These are phyloP conservation scores for Heliconius cydno DNA, from an alignment of 2,888 invertebrate species.

Conservation along the genomic window DNA sequence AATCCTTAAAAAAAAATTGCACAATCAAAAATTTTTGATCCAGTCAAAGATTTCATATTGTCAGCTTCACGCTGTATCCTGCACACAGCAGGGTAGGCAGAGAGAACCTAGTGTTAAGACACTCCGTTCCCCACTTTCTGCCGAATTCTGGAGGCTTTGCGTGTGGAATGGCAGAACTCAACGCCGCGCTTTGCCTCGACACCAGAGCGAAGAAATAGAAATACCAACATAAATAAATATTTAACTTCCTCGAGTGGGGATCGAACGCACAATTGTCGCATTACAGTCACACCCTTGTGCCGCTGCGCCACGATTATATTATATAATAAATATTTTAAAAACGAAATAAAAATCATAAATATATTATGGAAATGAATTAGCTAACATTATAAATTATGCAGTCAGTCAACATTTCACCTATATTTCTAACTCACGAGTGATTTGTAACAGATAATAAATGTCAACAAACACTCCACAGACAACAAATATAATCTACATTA, in stretches of 20 bases:
- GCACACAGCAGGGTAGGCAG: no score
- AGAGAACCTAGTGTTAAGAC: no score
- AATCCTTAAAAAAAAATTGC: conserved; percentile 59
- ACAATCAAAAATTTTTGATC: conserved; percentile 79
- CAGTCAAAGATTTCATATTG: conserved; percentile 68
- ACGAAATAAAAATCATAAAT: conserved; percentile 60
- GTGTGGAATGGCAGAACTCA: no score
- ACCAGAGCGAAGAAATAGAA: no score
- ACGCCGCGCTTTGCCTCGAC: no score
- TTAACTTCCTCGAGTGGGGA: no score
- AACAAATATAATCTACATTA: conserved; percentile 43
- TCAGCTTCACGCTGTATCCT: background rate
- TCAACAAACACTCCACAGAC: conserved; percentile 48
- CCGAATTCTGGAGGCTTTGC: no score
- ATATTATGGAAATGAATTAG: conserved; percentile 62
- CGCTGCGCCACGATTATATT: background rate
- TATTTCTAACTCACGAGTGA: conserved; percentile 42
- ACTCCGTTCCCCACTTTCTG: no score
- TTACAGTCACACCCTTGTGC: no score
- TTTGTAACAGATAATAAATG: conserved; percentile 46
- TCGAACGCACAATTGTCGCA: no score
- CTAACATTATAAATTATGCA: conserved; percentile 73
- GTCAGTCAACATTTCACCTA: conserved; percentile 68
- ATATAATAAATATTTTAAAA: conserved; percentile 51
- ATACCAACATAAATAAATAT: no score